Evolutionary conservation across 2,888 invertebrate species (phyloP).

Genomic region (Stomorhina lunata): DNA sequence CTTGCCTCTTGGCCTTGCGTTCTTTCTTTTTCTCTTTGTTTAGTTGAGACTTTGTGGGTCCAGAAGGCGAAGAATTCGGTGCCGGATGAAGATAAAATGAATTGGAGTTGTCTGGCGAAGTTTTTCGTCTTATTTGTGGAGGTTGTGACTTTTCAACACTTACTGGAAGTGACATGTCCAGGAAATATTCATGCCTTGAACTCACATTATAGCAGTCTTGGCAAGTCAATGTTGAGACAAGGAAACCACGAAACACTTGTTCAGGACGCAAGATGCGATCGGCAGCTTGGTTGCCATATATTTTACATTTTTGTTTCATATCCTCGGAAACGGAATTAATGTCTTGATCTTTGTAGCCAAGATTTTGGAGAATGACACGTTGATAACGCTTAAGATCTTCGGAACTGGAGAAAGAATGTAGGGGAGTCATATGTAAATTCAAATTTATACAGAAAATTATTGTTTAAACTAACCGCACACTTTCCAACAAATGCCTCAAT

Average conservation of each 20-base stretch:
- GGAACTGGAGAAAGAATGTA: conserved; percentile 77
- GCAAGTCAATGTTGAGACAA: conserved; percentile 94
- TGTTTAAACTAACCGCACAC: conserved; percentile 82
- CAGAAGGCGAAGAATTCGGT: conserved; percentile 47
- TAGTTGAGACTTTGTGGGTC: conserved; percentile 82
- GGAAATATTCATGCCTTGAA: conserved; percentile 93
- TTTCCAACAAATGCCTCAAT: conserved; percentile 93
- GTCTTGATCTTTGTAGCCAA: conserved; percentile 88
- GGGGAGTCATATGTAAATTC: neutral
- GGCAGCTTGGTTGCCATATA: conserved; percentile 90
- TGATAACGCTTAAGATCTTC: conserved; percentile 90
- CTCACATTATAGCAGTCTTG: conserved; percentile 93
- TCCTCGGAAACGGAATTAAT: conserved; percentile 89
- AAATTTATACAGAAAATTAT: neutral
- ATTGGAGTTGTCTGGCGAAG: conserved; percentile 75
- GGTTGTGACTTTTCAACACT: conserved; percentile 87
- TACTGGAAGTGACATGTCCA: conserved; percentile 96
- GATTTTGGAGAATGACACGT: conserved; percentile 87
- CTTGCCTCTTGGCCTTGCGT: conserved; percentile 79
- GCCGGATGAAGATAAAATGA: conserved; percentile 71
- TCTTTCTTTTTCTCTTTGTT: conserved; percentile 83
- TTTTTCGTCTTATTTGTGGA: conserved; percentile 82
- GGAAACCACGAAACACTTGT: conserved; percentile 95
- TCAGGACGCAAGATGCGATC: conserved; percentile 90
- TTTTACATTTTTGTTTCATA: conserved; percentile 88